Evolutionary conservation across 1,140 invertebrate species (phyloP).

Genomic region (Diploscapter pachys): DNA sequence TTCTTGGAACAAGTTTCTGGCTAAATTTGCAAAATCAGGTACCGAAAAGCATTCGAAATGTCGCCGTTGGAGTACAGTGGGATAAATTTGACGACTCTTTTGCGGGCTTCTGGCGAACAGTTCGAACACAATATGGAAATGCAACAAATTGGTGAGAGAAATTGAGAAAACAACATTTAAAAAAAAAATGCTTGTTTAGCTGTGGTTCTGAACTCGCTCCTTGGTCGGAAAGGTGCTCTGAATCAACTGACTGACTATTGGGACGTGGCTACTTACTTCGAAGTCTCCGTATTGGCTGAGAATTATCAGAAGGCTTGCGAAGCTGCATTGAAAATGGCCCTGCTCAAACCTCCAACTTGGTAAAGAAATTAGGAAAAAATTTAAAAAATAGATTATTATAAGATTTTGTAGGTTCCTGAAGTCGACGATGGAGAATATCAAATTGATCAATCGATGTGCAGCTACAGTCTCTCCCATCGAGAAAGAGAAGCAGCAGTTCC

Average conservation of each 20-base stretch:
- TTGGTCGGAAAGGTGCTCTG: constrained; percentile 93
- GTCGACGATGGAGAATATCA: constrained; percentile 95
- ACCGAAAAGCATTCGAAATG: constrained; percentile 92
- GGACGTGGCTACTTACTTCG: constrained; percentile 99
- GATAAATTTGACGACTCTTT: constrained; percentile 92
- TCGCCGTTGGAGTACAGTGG: constrained; percentile 98
- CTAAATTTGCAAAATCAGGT: constrained; percentile 61
- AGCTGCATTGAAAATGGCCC: constrained; percentile 97
- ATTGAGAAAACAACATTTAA: neutral
- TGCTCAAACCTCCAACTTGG: constrained; percentile 96
- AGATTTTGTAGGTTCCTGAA: constrained; percentile 76
- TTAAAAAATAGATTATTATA: neutral
- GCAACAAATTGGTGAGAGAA: neutral
- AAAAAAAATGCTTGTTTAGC: constrained; percentile 62
- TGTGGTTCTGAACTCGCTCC: constrained; percentile 91
- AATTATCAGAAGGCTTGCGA: constrained; percentile 95
- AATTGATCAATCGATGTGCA: constrained; percentile 75
- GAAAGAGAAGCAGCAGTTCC: constrained; percentile 58
- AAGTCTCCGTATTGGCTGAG: constrained; percentile 88
- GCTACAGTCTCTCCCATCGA: constrained; percentile 58
- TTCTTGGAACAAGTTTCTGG: neutral
- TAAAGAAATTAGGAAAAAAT: constrained; percentile 48
- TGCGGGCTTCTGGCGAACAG: constrained; percentile 95
- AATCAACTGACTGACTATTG: constrained; percentile 91
- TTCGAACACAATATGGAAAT: constrained; percentile 85